Base-by-base conservation (phyloP, 2,113 vertebrate species). In the Acanthochromis polyacanthus region DNA sequence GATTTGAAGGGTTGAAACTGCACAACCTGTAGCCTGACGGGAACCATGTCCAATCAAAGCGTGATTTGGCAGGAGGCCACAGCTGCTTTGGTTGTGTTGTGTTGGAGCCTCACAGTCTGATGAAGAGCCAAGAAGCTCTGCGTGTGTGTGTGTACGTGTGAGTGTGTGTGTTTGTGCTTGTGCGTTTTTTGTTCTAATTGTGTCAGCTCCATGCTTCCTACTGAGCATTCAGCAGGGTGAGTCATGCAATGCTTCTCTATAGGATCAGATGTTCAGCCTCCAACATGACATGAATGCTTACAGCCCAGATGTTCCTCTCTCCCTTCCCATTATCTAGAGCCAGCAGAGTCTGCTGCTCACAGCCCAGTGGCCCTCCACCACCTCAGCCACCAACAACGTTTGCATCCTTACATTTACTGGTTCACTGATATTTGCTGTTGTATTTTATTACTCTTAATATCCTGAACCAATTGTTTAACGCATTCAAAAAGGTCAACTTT, bases 231-330 rank as follows among this genome's bases (percentile, higher is more conserved):
- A 75, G 64, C 46, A 6, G 40, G 38, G 45, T 90, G 85, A 84
- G 58, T 92, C 87, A 89, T 81, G 61, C 25, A 2, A 51, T 3
- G 64, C 75, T 73, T 73, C 74, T 81, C 81, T 76, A 81, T 75
- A 83, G 81, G 67, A 80, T 89, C 78, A 83, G 81, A 84, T 87
- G 78, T 80, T 80, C 32, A 73, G 73, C 61, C 80, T 89, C 63
- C 75, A 78, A 78, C 80, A 78, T 64, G 68, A 83, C 80, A 70
- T 71, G 80, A 88, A 78, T 74, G 68, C 78, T 75, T 65, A 66
- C 63, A 78, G 53, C 72, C 80, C 84, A 90, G 86, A 84, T 88
- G 88, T 81, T 91, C 68, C 45, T 30, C 32, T 67, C 58, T 62
- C 32, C 4, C 60, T 59, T 46, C 11, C 28, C n/a, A 8, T 82